These are phyloP conservation scores for Cancer borealis DNA, from an alignment of 2,888 invertebrate genomes.

Conservation along the genomic window DNA sequence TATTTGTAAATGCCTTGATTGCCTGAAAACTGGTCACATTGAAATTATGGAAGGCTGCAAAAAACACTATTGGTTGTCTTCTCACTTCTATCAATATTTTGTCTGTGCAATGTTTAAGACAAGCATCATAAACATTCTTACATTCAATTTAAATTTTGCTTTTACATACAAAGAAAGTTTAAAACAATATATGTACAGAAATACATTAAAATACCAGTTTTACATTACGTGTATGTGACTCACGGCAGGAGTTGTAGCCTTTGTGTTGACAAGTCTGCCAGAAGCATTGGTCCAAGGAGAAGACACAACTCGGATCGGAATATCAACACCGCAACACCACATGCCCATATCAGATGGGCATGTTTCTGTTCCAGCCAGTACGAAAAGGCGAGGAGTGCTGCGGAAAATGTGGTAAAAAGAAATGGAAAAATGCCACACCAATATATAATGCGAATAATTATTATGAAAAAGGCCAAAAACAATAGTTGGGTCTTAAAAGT, in stretches of 20 bases:
- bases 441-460: not conserved
- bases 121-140: not conserved
- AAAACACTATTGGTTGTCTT: not conserved
- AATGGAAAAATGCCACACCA: not conserved
- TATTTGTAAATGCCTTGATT: not conserved
- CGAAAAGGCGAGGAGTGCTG: slow-evolving; percentile 89
- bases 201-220: too few species aligned
- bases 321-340: slow-evolving; percentile 93
- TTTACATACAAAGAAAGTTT: too few species aligned
- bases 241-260: slow-evolving; percentile 60
- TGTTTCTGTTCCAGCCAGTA: slow-evolving; percentile 91
- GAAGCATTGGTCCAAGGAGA: slow-evolving; percentile 90
- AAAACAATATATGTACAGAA: too few species aligned
- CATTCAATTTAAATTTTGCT: not conserved
- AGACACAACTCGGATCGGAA: slow-evolving; percentile 94
- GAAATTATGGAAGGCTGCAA: not conserved
- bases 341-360: slow-evolving; percentile 88
- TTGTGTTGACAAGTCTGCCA: slow-evolving; percentile 85
- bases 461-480: too few species aligned
- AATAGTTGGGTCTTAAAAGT: not conserved
- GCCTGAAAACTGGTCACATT: too few species aligned
- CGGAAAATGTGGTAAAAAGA: not conserved
- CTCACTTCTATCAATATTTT: not conserved
- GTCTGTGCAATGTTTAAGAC: not conserved
- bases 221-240: not conserved